A percentile compares a stretch with the other conserved stretches of the same genome.
Conservation (phyloP, 1,140 invertebrate species). For the Polypedilum pembai region DNA sequence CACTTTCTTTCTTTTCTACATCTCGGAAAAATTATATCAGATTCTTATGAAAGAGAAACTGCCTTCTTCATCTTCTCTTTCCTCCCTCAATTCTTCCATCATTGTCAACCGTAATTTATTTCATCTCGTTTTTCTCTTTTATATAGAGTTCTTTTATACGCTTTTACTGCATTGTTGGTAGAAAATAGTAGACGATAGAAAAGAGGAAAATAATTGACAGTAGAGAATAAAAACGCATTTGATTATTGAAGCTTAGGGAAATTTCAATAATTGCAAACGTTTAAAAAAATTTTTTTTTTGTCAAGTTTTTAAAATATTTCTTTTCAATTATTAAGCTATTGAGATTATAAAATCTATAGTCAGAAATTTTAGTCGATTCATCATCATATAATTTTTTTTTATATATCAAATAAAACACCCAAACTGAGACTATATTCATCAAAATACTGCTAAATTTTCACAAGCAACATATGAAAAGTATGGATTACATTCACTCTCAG, state of each 20-base stretch:
- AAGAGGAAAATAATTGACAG: background rate
- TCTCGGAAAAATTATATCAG: background rate
- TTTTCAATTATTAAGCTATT: too few species aligned
- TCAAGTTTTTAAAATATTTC: too few species aligned
- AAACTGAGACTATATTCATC: too few species aligned
- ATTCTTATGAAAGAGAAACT: background rate
- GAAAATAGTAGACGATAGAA: background rate
- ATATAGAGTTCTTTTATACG: background rate
- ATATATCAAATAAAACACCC: too few species aligned
- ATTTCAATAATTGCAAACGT: background rate
- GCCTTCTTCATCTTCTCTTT: background rate
- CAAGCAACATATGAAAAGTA: too few species aligned
- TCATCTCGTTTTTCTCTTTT: conserved; percentile 14
- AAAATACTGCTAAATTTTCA: too few species aligned
- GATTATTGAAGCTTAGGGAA: background rate
- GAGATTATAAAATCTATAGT: too few species aligned
- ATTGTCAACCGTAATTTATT: conserved; percentile 28
- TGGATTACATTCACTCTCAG: too few species aligned
- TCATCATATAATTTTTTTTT: too few species aligned
- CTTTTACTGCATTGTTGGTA: background rate
- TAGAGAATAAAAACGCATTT: background rate
- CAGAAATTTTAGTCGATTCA: too few species aligned
- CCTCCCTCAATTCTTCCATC: background rate
- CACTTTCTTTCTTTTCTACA: background rate
- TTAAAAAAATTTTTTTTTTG: too few species aligned